Base-by-base conservation (phyloP, 2,888 invertebrate species). In the Candidula unifasciata region DNA sequence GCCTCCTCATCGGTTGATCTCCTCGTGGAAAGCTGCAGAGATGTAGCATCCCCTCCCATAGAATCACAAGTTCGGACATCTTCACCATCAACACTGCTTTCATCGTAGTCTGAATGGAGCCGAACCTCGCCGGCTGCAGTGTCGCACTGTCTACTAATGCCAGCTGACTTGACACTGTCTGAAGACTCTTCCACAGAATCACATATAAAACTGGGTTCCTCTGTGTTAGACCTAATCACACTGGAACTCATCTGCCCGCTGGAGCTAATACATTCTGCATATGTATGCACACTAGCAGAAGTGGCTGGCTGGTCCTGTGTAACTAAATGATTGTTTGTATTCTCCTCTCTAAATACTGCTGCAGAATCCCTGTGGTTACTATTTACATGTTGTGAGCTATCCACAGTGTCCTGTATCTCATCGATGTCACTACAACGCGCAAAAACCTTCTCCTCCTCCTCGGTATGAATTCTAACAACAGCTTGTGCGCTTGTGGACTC, bases 361-460 rank as follows among this genome's bases (percentile, higher is more conserved):
- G 82, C 44, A 44, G 44, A 13, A 30, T 54, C 54, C n/a, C 44
- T 2, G 16, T 18, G 30, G 33, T 68, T 16, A 24, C 77, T 82
- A 82, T 82, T 64, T 83, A 83, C 83, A 83, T 83, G 83, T 30
- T 83, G 83, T 27, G 83, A 83, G 37, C 83, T 83, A 76, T 83
- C 83, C 30, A 83, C 83, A 68, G 54, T n/a, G 21, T 83, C 83
- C 24, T 21, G 27, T 13, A 60, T 79, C 33, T 77, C 54, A 1
- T 37, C 54, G 1, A 30, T 6, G 33, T 68, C 60, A 74, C 64
- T 60, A 35, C 24, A n/a, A 27, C 10, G 24, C 6, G 44, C 44
- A 30, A 66, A 52, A 13, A 44, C 44, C 21, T 52, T 60, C 16
- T 27, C 54, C 30, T 27, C 52, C 24, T 54, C 68, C 18, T 54